Percentiles rank a stretch among this genome's conserved stretches.
These are phyloP conservation scores for Cettia cetti DNA, from an alignment of 2,113 vertebrate species.

Conservation along the genomic window DNA sequence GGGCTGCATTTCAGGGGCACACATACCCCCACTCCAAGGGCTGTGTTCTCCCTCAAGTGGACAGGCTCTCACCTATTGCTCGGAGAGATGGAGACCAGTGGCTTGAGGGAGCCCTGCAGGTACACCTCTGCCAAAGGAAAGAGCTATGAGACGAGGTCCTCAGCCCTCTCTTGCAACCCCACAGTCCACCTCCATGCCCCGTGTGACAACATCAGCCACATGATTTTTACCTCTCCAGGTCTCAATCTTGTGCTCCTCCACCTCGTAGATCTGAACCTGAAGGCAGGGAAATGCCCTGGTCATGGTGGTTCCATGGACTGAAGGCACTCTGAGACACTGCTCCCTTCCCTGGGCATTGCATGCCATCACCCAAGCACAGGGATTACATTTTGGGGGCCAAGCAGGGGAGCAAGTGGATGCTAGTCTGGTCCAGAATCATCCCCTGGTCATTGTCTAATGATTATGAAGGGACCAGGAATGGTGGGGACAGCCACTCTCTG, in stretches of 20 bases:
- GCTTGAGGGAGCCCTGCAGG: conserved; percentile 83
- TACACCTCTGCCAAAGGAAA: conserved; percentile 81
- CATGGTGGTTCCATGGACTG: background rate
- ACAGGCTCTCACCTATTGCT: conserved; percentile 79
- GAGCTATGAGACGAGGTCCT: background rate
- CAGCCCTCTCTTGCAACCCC: background rate
- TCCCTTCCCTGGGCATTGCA: background rate
- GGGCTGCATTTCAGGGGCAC: background rate
- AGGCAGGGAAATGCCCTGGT: background rate
- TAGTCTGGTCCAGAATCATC: background rate
- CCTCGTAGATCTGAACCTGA: conserved; percentile 95
- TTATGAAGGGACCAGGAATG: background rate
- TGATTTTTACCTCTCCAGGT: conserved; percentile 90
- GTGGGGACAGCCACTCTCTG: background rate
- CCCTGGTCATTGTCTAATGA: background rate
- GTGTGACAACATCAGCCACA: rapidly evolving
- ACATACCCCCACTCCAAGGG: too few species aligned
- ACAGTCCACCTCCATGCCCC: background rate
- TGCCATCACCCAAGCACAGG: background rate
- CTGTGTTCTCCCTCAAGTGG: background rate
- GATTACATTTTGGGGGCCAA: background rate
- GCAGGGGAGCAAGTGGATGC: background rate
- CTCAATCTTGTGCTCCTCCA: conserved; percentile 96
- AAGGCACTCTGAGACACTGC: background rate
- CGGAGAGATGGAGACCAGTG: conserved; percentile 87